phyloP scores from a whole-genome alignment of 1,140 invertebrate species.

The Magallana gigas region DNA sequence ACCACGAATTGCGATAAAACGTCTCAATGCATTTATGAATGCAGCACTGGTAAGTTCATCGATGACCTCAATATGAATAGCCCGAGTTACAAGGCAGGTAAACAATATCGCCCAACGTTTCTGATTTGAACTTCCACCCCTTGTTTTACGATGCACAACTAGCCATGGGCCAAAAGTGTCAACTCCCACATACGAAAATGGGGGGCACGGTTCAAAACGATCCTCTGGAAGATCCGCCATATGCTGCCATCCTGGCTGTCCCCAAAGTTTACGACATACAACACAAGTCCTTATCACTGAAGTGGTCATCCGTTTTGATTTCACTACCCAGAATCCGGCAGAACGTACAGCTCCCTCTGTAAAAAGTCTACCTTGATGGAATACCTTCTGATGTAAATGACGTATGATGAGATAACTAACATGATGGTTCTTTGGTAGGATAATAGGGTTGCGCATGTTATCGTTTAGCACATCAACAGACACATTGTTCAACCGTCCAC shows the following conservation, averaged over 20 bases:
- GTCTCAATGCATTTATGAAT: background rate
- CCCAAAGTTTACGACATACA: background rate
- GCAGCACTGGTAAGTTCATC: background rate
- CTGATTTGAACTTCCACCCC: background rate
- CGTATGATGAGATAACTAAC: slow-evolving; percentile 47
- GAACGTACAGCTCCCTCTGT: slow-evolving; percentile 52
- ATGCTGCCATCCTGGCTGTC: background rate
- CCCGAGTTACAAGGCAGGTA: too few species aligned
- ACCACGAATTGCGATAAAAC: background rate
- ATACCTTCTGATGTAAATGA: slow-evolving; percentile 54
- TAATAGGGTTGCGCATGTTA: slow-evolving; percentile 53
- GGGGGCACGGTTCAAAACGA: background rate
- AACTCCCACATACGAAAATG: background rate
- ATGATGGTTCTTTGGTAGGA: slow-evolving; percentile 51
- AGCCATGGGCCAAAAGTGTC: background rate
- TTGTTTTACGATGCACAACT: background rate
- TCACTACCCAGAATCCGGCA: slow-evolving; percentile 60
- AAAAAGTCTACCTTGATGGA: slow-evolving; percentile 21
- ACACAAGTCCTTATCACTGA: background rate
- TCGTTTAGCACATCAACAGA: background rate
- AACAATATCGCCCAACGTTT: too few species aligned
- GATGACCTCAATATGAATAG: too few species aligned
- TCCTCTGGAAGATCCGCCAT: background rate
- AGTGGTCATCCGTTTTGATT: slow-evolving; percentile 37
- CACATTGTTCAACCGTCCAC: background rate